These are phyloP conservation scores for Serrognathus titanus DNA, from an alignment of 2,888 invertebrate species.

Conservation along the genomic window DNA sequence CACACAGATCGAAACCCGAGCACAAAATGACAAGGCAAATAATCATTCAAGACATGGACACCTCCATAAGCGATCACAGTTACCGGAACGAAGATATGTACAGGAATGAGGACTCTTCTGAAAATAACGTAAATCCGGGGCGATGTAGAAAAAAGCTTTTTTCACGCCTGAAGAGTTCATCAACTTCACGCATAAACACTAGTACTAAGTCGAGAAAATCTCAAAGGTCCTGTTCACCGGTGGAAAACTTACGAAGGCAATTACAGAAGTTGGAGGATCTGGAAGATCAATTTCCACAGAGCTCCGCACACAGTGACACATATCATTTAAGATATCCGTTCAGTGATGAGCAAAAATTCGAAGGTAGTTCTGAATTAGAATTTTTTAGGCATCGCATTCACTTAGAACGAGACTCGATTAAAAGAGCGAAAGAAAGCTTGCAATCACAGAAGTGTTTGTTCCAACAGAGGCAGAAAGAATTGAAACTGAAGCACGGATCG, in stretches of 20 bases:
- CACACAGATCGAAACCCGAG: constrained; percentile 35
- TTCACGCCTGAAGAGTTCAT: constrained; percentile 67
- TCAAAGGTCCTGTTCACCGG: constrained; percentile 65
- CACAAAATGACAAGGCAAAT: constrained; percentile 40
- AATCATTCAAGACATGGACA: constrained; percentile 46
- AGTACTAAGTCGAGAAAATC: constrained; percentile 51
- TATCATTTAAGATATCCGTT: constrained; percentile 80
- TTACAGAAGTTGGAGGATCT: constrained; percentile 76
- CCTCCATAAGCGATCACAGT: constrained; percentile 50
- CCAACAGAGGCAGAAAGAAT: constrained; percentile 60
- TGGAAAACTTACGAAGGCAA: constrained; percentile 77
- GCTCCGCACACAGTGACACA: constrained; percentile 63
- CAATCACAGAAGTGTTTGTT: constrained; percentile 66
- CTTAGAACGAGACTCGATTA: constrained; percentile 75
- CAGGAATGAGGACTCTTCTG: constrained; percentile 53
- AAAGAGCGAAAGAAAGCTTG: constrained; percentile 75
- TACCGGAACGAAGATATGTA: constrained; percentile 47
- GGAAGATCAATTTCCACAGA: constrained; percentile 74
- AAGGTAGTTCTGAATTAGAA: constrained; percentile 67
- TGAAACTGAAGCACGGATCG: constrained; percentile 47
- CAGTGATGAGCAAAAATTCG: constrained; percentile 56
- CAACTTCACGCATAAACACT: constrained; percentile 65
- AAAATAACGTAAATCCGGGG: constrained; percentile 50
- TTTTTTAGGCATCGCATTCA: constrained; percentile 81
- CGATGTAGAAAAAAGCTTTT: constrained; percentile 64